Percentiles rank a stretch among this genome's conserved stretches.
These are phyloP conservation scores for Anaspis maculata DNA, from an alignment of 2,888 invertebrate genomes.

Conservation along the genomic window DNA sequence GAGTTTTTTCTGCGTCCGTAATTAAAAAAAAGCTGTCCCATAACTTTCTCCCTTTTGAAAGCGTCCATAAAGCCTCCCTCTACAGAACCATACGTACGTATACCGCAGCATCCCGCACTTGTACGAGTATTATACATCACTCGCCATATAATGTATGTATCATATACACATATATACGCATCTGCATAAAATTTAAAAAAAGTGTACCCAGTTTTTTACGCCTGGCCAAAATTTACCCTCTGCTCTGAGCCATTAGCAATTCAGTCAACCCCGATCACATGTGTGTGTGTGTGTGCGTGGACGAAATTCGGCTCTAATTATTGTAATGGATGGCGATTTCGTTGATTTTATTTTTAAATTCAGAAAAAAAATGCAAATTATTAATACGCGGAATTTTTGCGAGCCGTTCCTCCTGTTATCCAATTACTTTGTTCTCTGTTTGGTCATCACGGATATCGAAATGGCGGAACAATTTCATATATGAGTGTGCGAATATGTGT, in stretches of 20 bases:
- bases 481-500: constrained; percentile 2
- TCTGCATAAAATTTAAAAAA: constrained; percentile 21
- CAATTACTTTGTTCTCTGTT: constrained; percentile 23
- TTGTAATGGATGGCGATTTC: constrained; percentile 38
- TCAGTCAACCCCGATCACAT: constrained; percentile 38
- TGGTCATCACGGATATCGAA: constrained; percentile 22
- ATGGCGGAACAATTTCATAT: constrained; percentile 22
- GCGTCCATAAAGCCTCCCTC: constrained; percentile 11
- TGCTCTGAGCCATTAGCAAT: constrained; percentile 34
- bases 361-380: constrained; percentile 35
- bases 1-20: constrained; percentile 11
- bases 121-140: too few species aligned
- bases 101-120: too few species aligned
- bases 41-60: constrained; percentile 16
- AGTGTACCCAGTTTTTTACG: constrained; percentile 22
- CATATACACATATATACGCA: constrained; percentile 17
- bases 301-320: constrained; percentile 37
- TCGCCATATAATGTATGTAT: constrained; percentile 19
- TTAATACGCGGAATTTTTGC: constrained; percentile 28
- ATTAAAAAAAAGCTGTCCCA: constrained; percentile 15
- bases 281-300: too few species aligned
- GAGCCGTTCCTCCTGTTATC: constrained; percentile 20
- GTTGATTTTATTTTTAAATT: constrained; percentile 36
- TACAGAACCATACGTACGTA: too few species aligned
- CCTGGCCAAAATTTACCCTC: constrained; percentile 29